Conservation (phyloP, 2,888 invertebrate genomes). For the Apamea monoglypha region DNA sequence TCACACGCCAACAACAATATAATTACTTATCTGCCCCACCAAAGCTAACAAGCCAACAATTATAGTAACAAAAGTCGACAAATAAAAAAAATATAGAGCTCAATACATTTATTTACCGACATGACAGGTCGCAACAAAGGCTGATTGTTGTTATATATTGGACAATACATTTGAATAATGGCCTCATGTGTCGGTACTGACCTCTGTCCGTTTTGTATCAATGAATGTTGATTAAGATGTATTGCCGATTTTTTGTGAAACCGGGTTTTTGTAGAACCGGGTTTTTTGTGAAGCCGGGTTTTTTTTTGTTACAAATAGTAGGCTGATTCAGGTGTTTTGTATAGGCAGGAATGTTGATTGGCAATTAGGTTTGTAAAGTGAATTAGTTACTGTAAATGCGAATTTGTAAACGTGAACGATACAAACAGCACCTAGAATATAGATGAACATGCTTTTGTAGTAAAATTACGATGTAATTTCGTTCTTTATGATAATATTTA, state of each 20-base stretch:
- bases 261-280: neutral
- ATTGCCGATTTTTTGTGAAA: conserved; percentile 17
- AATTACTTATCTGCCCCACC: neutral
- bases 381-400: neutral
- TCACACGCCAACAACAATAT: neutral
- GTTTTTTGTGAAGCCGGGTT: neutral
- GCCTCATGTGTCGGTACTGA: conserved; percentile 25
- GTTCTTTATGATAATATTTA: neutral
- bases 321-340: neutral
- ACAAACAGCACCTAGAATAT: neutral
- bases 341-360: neutral
- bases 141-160: conserved; percentile 34
- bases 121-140: conserved; percentile 35
- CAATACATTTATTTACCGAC: conserved; percentile 12
- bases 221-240: conserved; percentile 54
- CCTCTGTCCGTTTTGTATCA: conserved; percentile 25
- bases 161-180: conserved; percentile 52
- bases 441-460: neutral
- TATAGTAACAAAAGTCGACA: neutral
- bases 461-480: neutral
- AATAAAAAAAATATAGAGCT: conserved; percentile 10
- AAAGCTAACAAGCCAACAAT: conserved; percentile 5
- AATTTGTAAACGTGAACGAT: neutral
- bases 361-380: neutral
- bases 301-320: conserved; percentile 7